These are phyloP conservation scores for Fragum fragum DNA, from an alignment of 2,888 invertebrate genomes.

Conservation along the genomic window DNA sequence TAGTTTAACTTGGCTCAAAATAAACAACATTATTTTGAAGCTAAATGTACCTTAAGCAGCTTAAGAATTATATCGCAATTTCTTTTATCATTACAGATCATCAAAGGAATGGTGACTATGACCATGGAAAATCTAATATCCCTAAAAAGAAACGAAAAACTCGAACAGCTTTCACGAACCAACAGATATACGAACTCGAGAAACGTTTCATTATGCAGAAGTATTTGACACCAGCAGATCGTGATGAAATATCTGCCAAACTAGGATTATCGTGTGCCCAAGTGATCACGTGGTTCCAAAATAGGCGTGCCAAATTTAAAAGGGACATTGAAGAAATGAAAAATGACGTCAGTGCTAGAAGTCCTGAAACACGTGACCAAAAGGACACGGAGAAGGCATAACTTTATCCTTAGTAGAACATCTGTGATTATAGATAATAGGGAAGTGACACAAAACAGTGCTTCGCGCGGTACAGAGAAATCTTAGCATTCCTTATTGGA, in stretches of 20 bases:
- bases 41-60: neutral
- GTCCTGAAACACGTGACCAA: conserved; percentile 35
- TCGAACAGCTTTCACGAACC: conserved; percentile 98
- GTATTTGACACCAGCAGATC: conserved; percentile 98
- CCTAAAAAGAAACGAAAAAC: conserved; percentile 97
- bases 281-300: conserved; percentile 92
- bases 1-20: neutral
- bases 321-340: conserved; percentile 97
- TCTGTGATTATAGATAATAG: too few relatives aligned
- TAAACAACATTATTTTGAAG: neutral
- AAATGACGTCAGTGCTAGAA: conserved; percentile 93
- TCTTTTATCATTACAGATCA: conserved; percentile 45
- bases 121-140: conserved; percentile 56
- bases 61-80: neutral
- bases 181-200: conserved; percentile 98
- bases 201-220: conserved; percentile 98
- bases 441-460: too few relatives aligned
- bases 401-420: too few relatives aligned
- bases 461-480: too few relatives aligned
- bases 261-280: conserved; percentile 94
- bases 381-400: too few relatives aligned
- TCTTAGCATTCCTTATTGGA: too few relatives aligned
- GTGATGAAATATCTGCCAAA: conserved; percentile 98
- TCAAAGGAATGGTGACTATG: conserved; percentile 40
- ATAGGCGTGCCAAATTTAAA: conserved; percentile 90